These are phyloP conservation scores for Ctenodactylus gundi DNA, from an alignment of 2,113 vertebrate species.

Conservation along the genomic window DNA sequence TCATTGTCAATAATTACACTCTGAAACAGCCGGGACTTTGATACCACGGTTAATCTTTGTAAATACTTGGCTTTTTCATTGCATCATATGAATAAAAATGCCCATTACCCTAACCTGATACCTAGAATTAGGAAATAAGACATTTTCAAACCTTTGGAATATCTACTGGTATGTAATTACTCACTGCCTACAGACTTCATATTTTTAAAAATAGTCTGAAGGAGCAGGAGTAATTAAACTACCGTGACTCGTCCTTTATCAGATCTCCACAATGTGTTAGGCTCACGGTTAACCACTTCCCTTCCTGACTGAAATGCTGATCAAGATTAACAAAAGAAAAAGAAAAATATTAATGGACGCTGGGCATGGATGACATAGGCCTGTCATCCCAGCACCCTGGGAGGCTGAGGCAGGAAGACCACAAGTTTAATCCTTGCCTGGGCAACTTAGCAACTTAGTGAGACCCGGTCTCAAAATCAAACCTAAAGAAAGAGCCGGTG, in stretches of 20 bases:
- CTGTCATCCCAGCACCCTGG: not conserved
- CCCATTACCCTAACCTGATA: slow-evolving; percentile 66
- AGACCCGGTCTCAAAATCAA: not conserved
- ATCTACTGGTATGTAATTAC: slow-evolving; percentile 56
- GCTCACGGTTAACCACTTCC: not conserved
- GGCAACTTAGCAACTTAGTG: not conserved
- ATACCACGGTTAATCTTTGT: slow-evolving; percentile 40
- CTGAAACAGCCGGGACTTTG: slow-evolving; percentile 41
- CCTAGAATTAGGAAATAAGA: slow-evolving; percentile 64
- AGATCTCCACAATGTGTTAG: not conserved
- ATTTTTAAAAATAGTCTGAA: slow-evolving; percentile 59
- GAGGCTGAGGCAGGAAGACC: not conserved
- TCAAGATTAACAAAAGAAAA: not conserved
- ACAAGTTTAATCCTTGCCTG: not conserved
- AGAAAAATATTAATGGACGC: too few species aligned
- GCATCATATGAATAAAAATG: slow-evolving; percentile 57
- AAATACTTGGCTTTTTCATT: slow-evolving; percentile 56
- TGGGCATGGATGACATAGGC: too few species aligned
- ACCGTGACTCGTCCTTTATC: slow-evolving; percentile 7
- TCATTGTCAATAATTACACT: slow-evolving; percentile 41
- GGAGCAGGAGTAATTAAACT: slow-evolving; percentile 48
- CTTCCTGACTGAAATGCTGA: not conserved
- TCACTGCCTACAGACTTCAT: slow-evolving; percentile 49
- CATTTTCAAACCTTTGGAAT: slow-evolving; percentile 45
- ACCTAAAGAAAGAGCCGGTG: too few species aligned